Base-by-base conservation (phyloP, 1,140 invertebrate species). In the Acyrthosiphon pisum region DNA sequence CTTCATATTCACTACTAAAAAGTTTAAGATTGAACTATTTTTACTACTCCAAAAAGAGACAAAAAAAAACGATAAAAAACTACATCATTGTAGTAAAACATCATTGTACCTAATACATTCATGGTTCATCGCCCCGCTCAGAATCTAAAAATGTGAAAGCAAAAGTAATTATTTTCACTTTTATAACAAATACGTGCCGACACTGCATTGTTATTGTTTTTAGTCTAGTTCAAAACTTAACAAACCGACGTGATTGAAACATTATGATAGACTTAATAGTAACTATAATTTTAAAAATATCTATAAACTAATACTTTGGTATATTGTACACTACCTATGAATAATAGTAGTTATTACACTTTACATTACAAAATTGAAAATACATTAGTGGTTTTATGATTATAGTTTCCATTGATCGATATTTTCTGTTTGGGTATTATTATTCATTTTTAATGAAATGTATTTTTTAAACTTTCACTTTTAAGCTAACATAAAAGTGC, bases 111-210 rank as follows among this genome's bases (percentile, higher is more conserved):
- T n/a, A n/a, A n/a, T 68, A 68, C 30, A 76, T 76, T 76, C 14
- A 18, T n/a, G 4, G 14, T 53, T 53, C 30, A 68, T 68, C 60
- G 30, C 50, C 9, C 60, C 30, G 9, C 30, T 37, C 20, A 23
- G 76, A 81, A 81, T 83, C 35, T 83, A 83, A 83, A 83, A 37
- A 83, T 37, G 35, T 83, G 35, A 76, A 83, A 86, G 41, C 41
- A 30, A 86, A 86, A 86, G 41, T 41, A 86, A 86, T 84, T 46
- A 11, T 86, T 86, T 86, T 84, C 44, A 30, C 84, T 46, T 86
- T 41, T 46, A 18, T 30, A 46, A 46, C 14, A 86, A 46, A 86
- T 86, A 30, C 23, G 11, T 46, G 14, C 30, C 2, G 22, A 50
- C 48, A 50, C 3, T 30, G 56, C 11, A 1, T 2, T 86, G 41